Evolutionary conservation across 1,140 invertebrate species (phyloP).

Genomic region (Pissodes strobi): DNA sequence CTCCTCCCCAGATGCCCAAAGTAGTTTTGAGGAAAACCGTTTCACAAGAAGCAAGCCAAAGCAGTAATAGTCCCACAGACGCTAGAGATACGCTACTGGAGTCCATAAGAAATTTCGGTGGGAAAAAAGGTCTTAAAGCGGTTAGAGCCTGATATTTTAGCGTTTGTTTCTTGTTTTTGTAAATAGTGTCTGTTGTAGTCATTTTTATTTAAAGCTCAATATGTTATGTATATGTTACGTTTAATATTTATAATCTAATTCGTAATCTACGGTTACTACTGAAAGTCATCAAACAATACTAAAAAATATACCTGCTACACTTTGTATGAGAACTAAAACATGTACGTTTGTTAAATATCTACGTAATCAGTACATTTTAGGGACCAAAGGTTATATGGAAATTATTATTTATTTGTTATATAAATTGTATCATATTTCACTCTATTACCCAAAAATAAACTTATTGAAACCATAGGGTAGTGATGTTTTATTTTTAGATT

Average conservation of each 20-base stretch:
- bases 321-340: no score
- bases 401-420: conserved; percentile 51
- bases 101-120: conserved; percentile 74
- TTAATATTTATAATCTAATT: conserved; percentile 15
- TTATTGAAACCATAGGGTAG: no score
- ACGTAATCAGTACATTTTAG: conserved; percentile 39
- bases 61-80: conserved; percentile 55
- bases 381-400: conserved; percentile 54
- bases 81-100: conserved; percentile 69
- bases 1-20: conserved; percentile 58
- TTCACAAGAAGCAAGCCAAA: not conserved
- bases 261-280: conserved; percentile 9
- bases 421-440: conserved; percentile 31
- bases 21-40: conserved; percentile 55
- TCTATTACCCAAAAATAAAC: conserved; percentile 35
- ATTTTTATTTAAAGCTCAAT: conserved; percentile 43
- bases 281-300: no score
- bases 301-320: no score
- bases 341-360: no score
- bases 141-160: conserved; percentile 52
- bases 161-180: conserved; percentile 20
- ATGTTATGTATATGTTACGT: conserved; percentile 12
- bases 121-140: conserved; percentile 61
- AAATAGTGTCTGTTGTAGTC: conserved; percentile 38
- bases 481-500: no score